Evolutionary conservation across 2,113 vertebrate genomes (phyloP), one percentile per base, ranked within the genome.

Genomic region (Perca schrenkii): DNA sequence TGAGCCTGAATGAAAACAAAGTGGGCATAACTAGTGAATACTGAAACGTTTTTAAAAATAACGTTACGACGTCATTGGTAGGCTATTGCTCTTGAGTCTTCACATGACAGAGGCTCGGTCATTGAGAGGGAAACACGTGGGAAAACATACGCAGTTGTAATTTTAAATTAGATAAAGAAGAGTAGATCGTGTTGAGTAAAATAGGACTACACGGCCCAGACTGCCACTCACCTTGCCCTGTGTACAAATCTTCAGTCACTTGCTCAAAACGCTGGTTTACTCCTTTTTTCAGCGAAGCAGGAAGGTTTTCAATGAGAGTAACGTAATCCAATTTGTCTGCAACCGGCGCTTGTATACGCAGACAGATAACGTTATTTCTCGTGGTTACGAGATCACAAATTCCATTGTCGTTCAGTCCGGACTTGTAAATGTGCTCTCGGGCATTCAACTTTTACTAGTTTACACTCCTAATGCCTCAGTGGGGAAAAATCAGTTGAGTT

Each of bases 151-250:
- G 52, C n/a, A 40, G 14, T 54, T 54, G 4, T 52, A 15, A 68
- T 31, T 80, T 19, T 4, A 54, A 86, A 6, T 12, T 22, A n/a
- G 17, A 12, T 66, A 57, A 67, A 57, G 14, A 4, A 4, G 49
- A n/a, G 25, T 21, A 22, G 8, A 0, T 36, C 4, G 2, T n/a
- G 16, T 6, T 25, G 6, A 19, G 11, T 1, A 4, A 28, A 64
- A 19, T 28, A 54, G 21, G 65, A 50, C 49, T 6, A 50, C 43
- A 63, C 52, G 31, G 53, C n/a, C 43, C 76, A 11, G 58, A n/a
- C 54, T 22, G 22, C n/a, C 71, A 85, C 90, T 91, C 88, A 91
- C 90, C 90, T 87, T 25, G 52, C 4, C 17, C 62, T 16, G 74
- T 6, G 25, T 0, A 11, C 53, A 36, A 31, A 15, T 62, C 72